phyloP scores from a whole-genome alignment of 2,113 vertebrate species.

The Dromas ardeola region DNA sequence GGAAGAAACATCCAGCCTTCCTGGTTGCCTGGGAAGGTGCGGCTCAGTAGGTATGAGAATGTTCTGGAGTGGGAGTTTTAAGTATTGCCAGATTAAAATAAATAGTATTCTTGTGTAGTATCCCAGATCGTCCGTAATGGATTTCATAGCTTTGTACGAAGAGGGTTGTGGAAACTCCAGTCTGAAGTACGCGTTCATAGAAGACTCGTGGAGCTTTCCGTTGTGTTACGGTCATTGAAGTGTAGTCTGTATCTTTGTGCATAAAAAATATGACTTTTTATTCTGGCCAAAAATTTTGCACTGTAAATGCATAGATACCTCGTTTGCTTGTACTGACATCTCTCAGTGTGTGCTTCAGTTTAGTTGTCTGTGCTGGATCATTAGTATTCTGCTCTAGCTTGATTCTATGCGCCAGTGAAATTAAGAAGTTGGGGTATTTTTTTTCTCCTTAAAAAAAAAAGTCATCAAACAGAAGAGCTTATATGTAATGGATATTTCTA shows the following conservation, averaged over 20 bases:
- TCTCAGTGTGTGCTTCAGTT: background rate
- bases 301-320: background rate
- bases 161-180: background rate
- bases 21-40: background rate
- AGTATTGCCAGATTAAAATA: background rate
- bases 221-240: background rate
- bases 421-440: background rate
- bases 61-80: background rate
- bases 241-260: background rate
- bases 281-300: background rate
- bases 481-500: background rate
- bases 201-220: background rate
- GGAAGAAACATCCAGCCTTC: background rate
- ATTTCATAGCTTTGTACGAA: background rate
- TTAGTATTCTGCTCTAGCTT: background rate
- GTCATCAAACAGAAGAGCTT: background rate
- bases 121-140: background rate
- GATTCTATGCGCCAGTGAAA: background rate
- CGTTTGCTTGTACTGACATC: background rate
- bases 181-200: background rate
- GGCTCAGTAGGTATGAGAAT: background rate
- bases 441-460: background rate
- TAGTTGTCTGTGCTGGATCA: background rate
- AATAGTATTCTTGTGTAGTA: background rate
- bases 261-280: background rate